Evolutionary conservation across 2,888 invertebrate genomes (phyloP).

Genomic region (Allacma fusca): DNA sequence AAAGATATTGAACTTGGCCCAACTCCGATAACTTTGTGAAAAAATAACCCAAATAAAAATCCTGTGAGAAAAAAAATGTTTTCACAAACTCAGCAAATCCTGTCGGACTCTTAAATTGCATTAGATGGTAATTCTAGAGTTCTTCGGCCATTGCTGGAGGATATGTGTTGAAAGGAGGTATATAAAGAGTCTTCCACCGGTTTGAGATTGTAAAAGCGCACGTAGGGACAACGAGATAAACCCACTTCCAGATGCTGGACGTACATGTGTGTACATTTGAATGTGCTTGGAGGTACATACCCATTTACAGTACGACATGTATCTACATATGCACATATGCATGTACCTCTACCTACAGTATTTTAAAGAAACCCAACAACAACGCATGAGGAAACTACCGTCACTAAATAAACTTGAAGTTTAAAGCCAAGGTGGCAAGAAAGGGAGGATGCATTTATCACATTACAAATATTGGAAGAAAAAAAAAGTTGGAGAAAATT

Average conservation of each 20-base stretch:
- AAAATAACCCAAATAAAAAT: neutral
- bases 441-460: neutral
- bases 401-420: no score
- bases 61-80: slow-evolving; percentile 30
- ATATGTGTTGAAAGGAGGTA: neutral
- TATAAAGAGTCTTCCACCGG: no score
- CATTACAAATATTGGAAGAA: neutral
- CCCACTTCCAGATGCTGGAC: no score
- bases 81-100: slow-evolving; percentile 44
- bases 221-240: no score
- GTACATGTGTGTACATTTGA: no score
- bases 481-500: neutral
- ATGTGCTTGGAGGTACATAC: no score
- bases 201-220: no score
- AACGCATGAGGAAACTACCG: no score
- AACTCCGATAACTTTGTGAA: neutral
- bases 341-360: no score
- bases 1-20: slow-evolving; percentile 6
- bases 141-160: neutral
- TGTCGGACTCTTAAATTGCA: slow-evolving; percentile 21
- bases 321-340: no score
- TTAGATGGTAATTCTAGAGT: neutral
- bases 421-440: neutral
- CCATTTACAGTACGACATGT: no score
- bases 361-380: no score